Evolutionary conservation across 35 echinoderm and acorn worm species (phyloP).

Genomic region (Holothuria glaberrima): DNA sequence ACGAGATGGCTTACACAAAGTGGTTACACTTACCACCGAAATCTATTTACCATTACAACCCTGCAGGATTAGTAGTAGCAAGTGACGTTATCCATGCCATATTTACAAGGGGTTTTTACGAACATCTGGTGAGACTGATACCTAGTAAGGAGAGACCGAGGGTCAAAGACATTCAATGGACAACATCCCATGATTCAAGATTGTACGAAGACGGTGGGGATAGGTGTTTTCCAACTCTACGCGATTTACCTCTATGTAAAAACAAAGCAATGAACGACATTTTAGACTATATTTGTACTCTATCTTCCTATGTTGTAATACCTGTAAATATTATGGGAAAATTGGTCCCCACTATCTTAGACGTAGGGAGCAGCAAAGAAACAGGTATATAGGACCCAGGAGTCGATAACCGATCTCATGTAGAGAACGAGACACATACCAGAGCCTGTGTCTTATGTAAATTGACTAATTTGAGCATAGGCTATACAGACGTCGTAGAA

Average conservation of each 20-base stretch:
- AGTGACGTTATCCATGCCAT: background rate
- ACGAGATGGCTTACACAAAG: background rate
- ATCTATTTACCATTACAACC: background rate
- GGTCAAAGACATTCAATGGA: background rate
- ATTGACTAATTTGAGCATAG: background rate
- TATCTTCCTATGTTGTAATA: background rate
- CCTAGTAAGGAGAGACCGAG: background rate
- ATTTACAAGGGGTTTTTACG: background rate
- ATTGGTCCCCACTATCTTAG: background rate
- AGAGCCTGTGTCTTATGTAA: background rate
- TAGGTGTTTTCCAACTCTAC: background rate
- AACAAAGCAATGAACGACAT: slow-evolving; percentile 22
- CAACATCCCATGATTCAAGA: background rate
- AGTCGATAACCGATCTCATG: background rate
- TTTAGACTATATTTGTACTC: background rate
- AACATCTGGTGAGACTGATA: background rate
- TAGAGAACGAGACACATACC: background rate
- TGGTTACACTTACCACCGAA: background rate
- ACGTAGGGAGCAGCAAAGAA: background rate
- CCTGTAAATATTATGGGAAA: background rate
- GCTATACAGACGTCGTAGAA: background rate
- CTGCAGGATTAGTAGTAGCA: background rate
- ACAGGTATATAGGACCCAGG: background rate
- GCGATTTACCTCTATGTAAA: background rate
- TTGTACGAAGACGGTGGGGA: background rate